Evolutionary conservation across 2,888 invertebrate genomes (phyloP), one percentile per base, ranked within the genome.

Genomic region (Meloe dianella): DNA sequence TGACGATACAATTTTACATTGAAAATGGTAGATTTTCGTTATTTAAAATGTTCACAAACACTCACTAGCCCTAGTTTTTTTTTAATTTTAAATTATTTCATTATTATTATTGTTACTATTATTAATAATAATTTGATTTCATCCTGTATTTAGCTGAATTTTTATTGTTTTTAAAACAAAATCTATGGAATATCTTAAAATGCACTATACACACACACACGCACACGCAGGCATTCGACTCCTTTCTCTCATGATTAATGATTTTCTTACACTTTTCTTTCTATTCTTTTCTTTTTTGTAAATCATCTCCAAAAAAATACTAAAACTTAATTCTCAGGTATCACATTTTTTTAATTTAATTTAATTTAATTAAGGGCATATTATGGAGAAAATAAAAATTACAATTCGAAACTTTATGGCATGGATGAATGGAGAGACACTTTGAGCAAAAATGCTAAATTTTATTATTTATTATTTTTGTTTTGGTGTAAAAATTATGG

Each of bases 31-130:
- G n/a, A 78, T 77, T 74, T 47, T 47, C 38, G 38, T 38, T 17
- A 10, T 51, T 51, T 22, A 47, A 51, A 51, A 17, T 47, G 22
- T 22, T 81, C 80, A 80, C 79, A 82, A 78, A 82, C 81, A 81
- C 80, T 82, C 82, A 82, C 83, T 83, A 83, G 82, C 82, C 82
- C 81, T 82, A 82, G 79, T 77, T 62, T 61, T 80, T 79, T 76
- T n/a, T n/a, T n/a, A n/a, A n/a, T n/a, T n/a, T n/a, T n/a, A n/a
- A 75, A 51, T 29, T 57, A 32, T 59, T 29, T n/a, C 12, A 32
- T 59, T 12, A 35, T 78, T 20, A 17, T 47, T 41, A 41, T 47
- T 20, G 9, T 47, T 47, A 47, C 9, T 47, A 47, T 47, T 20
- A 20, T 20, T 47, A 9, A 20, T 47, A 47, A 22, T 22, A 22